Base-by-base conservation (phyloP, 2,888 invertebrate genomes). In the Napeogenes inachia region DNA sequence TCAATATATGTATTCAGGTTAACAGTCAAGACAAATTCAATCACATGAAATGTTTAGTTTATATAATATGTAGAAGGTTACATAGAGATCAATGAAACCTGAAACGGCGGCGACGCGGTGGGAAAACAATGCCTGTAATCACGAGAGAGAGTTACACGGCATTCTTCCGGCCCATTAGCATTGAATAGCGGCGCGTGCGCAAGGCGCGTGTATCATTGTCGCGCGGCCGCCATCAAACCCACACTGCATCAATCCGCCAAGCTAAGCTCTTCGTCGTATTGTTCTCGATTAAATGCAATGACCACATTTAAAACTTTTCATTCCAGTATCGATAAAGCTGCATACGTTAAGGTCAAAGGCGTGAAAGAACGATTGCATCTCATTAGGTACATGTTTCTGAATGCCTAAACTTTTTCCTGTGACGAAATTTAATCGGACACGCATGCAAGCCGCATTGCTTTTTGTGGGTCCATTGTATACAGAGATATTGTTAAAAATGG, bases 161-260 rank as follows among this genome's bases (percentile, higher is more conserved):
- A 79, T 79, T 87, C 86, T 85, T 87, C 86, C 87, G 83, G 78
- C 75, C 83, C 84, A 90, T 90, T 89, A 89, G 86, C 89, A 90
- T 89, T 89, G 87, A 89, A 89, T 88, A 78, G 78, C 79, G 77
- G 75, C 83, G 81, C 84, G 82, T 81, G 84, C 83, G 79, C 81
- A 73, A 75, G 79, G 77, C 77, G 73, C 80, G 72, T 75, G 77
- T 81, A 85, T 86, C 84, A 84, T 84, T 85, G 85, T 83, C 78
- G 68, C 71, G 69, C 71, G 70, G 73, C 74, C 76, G 77, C 79
- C 67, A 60, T 67, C 67, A 60, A 62, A 57, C 65, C 65, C 61
- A 65, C 84, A 58, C 59, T 84, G 81, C 82, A 87, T 86, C 85
- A 85, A 85, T 82, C 85, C 77, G 72, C 70, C 73, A 66, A 71